These are phyloP conservation scores for Lottia scabra DNA, from an alignment of 2,888 invertebrate species.

Conservation along the genomic window DNA sequence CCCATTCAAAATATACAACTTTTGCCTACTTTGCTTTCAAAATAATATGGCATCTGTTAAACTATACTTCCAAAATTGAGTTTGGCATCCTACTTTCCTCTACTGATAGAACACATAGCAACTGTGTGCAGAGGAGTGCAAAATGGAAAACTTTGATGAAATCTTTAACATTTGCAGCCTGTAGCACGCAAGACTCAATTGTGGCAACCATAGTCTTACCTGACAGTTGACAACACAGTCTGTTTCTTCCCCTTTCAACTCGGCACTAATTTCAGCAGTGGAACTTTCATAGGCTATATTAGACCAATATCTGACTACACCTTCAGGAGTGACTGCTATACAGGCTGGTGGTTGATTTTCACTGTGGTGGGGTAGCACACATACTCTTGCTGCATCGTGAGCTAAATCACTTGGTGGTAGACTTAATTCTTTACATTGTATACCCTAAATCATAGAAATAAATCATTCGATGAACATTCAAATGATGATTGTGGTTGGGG, in stretches of 20 bases:
- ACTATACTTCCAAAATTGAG: no score
- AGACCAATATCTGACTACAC: constrained; percentile 92
- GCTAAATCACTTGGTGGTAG: constrained; percentile 92
- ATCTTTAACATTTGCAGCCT: no score
- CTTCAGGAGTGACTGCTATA: constrained; percentile 92
- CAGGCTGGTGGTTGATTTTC: constrained; percentile 60
- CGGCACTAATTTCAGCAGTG: constrained; percentile 85
- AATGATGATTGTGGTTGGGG: no score
- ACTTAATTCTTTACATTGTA: constrained; percentile 85
- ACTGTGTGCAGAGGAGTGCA: no score
- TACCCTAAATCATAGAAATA: constrained; percentile 42
- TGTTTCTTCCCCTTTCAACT: constrained; percentile 77
- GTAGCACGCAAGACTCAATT: no score
- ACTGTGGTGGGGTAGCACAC: constrained; percentile 81
- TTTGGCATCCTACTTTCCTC: no score
- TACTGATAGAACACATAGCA: no score
- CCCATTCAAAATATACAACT: no score
- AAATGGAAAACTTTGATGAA: no score
- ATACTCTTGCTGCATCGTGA: constrained; percentile 74
- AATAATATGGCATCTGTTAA: no score
- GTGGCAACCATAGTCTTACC: no score
- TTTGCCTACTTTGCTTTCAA: no score
- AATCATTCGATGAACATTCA: background rate
- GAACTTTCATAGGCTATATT: constrained; percentile 89
- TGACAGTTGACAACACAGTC: constrained; percentile 64